phyloP scores from a whole-genome alignment of 2,888 invertebrate genomes.

The Andricus quercusramuli region DNA sequence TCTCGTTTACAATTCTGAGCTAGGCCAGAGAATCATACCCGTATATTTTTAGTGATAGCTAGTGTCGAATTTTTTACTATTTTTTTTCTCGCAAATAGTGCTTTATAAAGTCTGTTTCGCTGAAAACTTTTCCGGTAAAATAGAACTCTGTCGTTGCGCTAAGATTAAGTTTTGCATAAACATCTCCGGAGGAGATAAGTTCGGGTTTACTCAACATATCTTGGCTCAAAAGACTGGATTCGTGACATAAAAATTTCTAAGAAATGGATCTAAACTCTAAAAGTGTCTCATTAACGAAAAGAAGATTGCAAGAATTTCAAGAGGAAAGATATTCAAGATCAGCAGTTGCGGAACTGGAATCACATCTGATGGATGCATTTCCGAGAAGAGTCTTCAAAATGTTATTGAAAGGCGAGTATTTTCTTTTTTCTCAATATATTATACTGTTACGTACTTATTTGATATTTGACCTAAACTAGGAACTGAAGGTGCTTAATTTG shows the following conservation, averaged over 20 bases:
- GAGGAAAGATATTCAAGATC: not conserved
- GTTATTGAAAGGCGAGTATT: conserved; percentile 56
- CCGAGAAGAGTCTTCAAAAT: not conserved
- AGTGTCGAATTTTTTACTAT: not conserved
- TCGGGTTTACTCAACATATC: not conserved
- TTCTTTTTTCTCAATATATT: conserved; percentile 41
- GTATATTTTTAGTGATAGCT: not conserved
- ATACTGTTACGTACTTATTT: not conserved
- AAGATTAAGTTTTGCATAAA: not conserved
- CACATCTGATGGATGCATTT: not conserved
- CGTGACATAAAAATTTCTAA: not conserved
- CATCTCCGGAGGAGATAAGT: not conserved
- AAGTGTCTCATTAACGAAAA: not conserved
- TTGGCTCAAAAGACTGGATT: conserved; percentile 2
- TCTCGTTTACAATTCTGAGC: not conserved
- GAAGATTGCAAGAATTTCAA: conserved; percentile 28
- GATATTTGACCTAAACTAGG: not conserved
- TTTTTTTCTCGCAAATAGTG: conserved; percentile 21
- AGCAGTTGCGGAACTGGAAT: not conserved
- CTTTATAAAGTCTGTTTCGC: too few relatives aligned
- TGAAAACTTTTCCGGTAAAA: not conserved
- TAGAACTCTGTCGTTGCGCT: not conserved
- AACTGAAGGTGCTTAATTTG: conserved; percentile 8
- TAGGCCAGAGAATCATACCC: conserved; percentile 2
- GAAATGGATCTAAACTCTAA: not conserved